Conservation (phyloP, 2,888 invertebrate species). For the Mimumesa dahlbomi region DNA sequence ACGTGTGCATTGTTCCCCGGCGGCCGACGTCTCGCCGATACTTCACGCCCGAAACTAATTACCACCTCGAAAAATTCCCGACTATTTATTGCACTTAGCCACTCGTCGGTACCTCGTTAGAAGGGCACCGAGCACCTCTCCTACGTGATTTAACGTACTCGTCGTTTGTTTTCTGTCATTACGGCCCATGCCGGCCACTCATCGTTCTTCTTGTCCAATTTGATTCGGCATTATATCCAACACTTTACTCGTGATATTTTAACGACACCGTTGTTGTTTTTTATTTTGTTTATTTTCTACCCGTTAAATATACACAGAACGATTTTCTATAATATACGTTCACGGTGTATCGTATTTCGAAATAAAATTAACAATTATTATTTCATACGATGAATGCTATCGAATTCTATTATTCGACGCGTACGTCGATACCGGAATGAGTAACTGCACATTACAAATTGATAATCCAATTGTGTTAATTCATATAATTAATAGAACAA, state of each 20-base stretch:
- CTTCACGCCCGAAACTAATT: slow-evolving; percentile 63
- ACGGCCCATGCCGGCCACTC: slow-evolving; percentile 15
- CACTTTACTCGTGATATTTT: background rate
- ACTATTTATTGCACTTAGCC: slow-evolving; percentile 61
- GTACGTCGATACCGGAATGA: no score
- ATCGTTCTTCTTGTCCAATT: slow-evolving; percentile 33
- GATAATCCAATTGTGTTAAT: background rate
- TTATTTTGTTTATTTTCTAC: no score
- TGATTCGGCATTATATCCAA: slow-evolving; percentile 2
- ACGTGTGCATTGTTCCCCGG: slow-evolving; percentile 34
- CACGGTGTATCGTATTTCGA: no score
- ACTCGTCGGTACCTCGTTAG: slow-evolving; percentile 40
- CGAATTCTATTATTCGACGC: no score
- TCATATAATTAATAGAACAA: slow-evolving; percentile 26
- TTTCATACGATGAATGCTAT: no score
- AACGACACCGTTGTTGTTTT: no score
- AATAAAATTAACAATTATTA: no score
- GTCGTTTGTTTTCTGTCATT: slow-evolving; percentile 33
- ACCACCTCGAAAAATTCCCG: slow-evolving; percentile 59
- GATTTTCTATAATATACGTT: no score
- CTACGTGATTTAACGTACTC: slow-evolving; percentile 43
- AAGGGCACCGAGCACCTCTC: slow-evolving; percentile 12
- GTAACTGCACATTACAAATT: no score
- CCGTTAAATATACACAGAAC: no score
- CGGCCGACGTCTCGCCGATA: slow-evolving; percentile 53